These are phyloP conservation scores for Enteromius argenteus DNA, from an alignment of 2,797 vertebrate genomes.

Conservation along the genomic window DNA sequence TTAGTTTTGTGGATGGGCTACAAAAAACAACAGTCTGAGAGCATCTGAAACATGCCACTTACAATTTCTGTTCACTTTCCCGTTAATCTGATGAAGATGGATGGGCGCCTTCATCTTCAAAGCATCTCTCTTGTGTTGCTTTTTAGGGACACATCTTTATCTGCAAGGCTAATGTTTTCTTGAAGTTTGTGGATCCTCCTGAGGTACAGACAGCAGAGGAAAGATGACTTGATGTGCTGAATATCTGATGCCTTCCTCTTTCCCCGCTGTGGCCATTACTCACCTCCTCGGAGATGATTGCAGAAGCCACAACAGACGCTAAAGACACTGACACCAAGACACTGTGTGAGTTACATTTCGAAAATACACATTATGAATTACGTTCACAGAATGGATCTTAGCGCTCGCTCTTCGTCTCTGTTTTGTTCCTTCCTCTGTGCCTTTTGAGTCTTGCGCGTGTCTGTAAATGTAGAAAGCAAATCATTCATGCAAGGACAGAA, in stretches of 20 bases:
- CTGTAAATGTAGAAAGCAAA: background rate
- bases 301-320: slow-evolving; percentile 21
- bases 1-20: background rate
- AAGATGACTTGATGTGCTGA: slow-evolving; percentile 36
- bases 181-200: slow-evolving; percentile 35
- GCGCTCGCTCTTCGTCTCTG: background rate
- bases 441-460: background rate
- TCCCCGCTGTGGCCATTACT: slow-evolving; percentile 50
- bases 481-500: background rate
- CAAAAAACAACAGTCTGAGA: background rate
- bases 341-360: slow-evolving; percentile 15
- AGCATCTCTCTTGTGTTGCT: background rate
- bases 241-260: slow-evolving; percentile 42
- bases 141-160: slow-evolving; percentile 40
- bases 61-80: background rate
- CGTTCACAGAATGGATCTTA: slow-evolving; percentile 7
- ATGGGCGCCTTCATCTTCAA: slow-evolving; percentile 7
- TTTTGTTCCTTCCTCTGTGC: slow-evolving; percentile 6
- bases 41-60: background rate
- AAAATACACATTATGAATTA: slow-evolving; percentile 45
- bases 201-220: slow-evolving; percentile 29
- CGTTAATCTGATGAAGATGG: slow-evolving; percentile 23
- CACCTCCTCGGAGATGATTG: slow-evolving; percentile 43
- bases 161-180: slow-evolving; percentile 40
- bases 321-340: slow-evolving; percentile 7